Evolutionary conservation across 2,888 invertebrate genomes (phyloP).

Genomic region (Tridacna gigas): DNA sequence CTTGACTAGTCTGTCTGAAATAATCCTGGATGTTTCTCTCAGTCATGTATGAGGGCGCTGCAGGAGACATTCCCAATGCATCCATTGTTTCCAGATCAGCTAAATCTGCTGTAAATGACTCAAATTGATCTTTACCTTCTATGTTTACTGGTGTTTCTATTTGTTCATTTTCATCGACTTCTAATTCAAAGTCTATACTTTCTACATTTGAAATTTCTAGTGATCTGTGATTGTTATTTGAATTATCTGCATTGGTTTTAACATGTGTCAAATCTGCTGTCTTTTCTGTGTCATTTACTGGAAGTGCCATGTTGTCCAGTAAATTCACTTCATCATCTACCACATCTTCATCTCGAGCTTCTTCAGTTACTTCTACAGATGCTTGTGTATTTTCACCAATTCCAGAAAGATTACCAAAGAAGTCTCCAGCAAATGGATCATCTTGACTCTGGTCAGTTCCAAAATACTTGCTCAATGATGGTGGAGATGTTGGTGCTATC

Average conservation of each 20-base stretch:
- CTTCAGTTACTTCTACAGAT: background rate
- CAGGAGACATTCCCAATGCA: slow-evolving; percentile 69
- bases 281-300: background rate
- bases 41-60: slow-evolving; percentile 58
- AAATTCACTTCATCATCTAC: background rate
- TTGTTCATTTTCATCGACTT: slow-evolving; percentile 56
- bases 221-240: slow-evolving; percentile 30
- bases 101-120: slow-evolving; percentile 77
- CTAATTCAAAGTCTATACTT: slow-evolving; percentile 69
- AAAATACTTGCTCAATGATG: slow-evolving; percentile 78
- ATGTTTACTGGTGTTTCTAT: slow-evolving; percentile 60
- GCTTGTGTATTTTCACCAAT: slow-evolving; percentile 39
- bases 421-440: slow-evolving; percentile 68
- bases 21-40: slow-evolving; percentile 57
- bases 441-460: slow-evolving; percentile 48
- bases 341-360: background rate
- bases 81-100: slow-evolving; percentile 65
- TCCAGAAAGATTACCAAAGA: slow-evolving; percentile 70
- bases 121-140: slow-evolving; percentile 76
- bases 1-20: slow-evolving; percentile 60
- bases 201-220: slow-evolving; percentile 40
- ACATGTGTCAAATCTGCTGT: slow-evolving; percentile 31
- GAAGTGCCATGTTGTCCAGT: background rate
- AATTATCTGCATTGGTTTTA: slow-evolving; percentile 19
- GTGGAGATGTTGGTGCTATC: slow-evolving; percentile 38